Conservation (phyloP, 2,888 invertebrate genomes). For the Pyrrhosoma nymphula region DNA sequence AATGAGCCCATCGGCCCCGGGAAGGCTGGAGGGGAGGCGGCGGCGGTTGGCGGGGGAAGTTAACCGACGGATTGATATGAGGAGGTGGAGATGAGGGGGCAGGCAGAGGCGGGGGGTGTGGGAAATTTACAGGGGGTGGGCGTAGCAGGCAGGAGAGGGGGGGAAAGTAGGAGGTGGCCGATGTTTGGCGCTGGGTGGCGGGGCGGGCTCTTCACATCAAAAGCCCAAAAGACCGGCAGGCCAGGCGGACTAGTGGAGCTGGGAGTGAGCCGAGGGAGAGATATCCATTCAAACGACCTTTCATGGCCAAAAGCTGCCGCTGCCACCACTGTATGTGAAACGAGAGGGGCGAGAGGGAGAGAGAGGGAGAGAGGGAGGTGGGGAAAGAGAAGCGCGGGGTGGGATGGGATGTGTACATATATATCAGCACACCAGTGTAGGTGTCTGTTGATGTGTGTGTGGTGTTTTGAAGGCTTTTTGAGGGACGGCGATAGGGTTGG, state of each 20-base stretch:
- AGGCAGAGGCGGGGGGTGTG: not conserved
- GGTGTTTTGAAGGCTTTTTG: not conserved
- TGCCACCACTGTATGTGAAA: constrained; percentile 37
- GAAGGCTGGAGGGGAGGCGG: not conserved
- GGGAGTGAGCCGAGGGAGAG: not conserved
- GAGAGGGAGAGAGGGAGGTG: not conserved
- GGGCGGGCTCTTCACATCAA: constrained; percentile 52
- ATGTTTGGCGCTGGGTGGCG: constrained; percentile 10
- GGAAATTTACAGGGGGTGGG: not conserved
- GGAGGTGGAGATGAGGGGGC: not conserved
- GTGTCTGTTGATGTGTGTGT: not conserved
- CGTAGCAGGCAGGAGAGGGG: no score
- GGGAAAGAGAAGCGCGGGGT: not conserved
- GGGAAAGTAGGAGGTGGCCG: not conserved
- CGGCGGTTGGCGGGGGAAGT: not conserved
- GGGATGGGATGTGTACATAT: not conserved
- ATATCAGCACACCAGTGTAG: not conserved
- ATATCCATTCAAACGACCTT: constrained; percentile 58
- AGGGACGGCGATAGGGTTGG: not conserved
- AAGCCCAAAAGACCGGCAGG: constrained; percentile 61
- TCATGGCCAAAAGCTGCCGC: constrained; percentile 56
- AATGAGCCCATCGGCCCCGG: not conserved
- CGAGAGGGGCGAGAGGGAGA: not conserved
- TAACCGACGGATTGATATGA: constrained; percentile 10
- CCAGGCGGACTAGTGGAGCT: not conserved